Base-by-base conservation (phyloP, 2,888 invertebrate genomes). In the Tethea ocularis region DNA sequence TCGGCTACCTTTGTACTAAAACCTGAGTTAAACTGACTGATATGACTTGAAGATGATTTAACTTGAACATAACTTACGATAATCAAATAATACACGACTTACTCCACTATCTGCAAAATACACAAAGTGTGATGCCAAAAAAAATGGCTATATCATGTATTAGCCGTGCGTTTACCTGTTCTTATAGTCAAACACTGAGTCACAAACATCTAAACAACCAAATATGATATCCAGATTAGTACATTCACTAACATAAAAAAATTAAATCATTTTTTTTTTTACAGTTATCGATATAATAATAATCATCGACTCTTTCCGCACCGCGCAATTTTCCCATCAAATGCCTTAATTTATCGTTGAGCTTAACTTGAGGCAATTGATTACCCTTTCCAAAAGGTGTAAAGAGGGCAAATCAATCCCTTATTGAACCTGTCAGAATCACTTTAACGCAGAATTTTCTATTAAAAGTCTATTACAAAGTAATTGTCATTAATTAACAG, bases 291-390 rank as follows among this genome's bases (percentile, higher is more conserved):
- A 20, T 46, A 46, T 20, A 10, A 41, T 1, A 15, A 3, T 15
- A 38, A 38, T 38, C 36, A 41, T 17, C 46, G 46, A 46, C 46
- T 46, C 7, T 46, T 46, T n/a, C 46, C 20, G 20, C 20, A 0
- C 8, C 46, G 46, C 46, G 46, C 41, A 41, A 46, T 46, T 46
- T 46, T 20, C 46, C 20, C 17, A n/a, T 20, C 17, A 46, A 46
- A 33, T 13, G 13, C 7, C 33, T 33, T 13, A 33, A 46, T 46
- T 46, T 46, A 46, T 10, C 46, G 46, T 20, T 46, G 46, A 20
- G 46, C 20, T 46, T 46, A 46, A 46, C 46, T 46, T 46, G 20
- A 46, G 7, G 46, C 20, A 46, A 46, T 46, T 46, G 46, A 46
- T 46, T 46, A 46, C 20, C 20, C 20, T 46, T 46, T 46, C 20